Conservation (phyloP, 2,113 vertebrate genomes). For the Leiothrix lutea region DNA sequence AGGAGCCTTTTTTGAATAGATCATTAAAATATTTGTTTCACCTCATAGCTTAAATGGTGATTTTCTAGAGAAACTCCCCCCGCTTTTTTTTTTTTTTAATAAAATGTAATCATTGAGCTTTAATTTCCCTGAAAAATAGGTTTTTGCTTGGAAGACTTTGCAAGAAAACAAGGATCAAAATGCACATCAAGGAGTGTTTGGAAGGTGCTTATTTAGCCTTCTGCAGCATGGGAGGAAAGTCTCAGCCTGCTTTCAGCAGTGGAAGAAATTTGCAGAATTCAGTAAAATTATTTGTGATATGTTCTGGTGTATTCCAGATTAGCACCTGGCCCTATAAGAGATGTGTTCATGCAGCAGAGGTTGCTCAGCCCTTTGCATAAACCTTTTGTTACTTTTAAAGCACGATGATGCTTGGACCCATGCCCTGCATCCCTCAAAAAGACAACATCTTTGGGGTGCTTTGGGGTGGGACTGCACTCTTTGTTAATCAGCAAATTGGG, state of each 20-base stretch:
- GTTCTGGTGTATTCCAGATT: not conserved
- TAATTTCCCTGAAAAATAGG: slow-evolving; percentile 35
- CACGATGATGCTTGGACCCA: not conserved
- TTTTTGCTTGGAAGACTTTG: slow-evolving; percentile 18
- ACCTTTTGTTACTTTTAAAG: not conserved
- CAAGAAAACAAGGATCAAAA: not conserved
- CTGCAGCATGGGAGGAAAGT: not conserved
- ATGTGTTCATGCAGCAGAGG: not conserved
- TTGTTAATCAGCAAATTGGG: not conserved
- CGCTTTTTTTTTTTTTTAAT: not conserved
- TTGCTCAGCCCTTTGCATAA: not conserved
- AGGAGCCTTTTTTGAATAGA: not conserved
- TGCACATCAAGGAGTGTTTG: not conserved
- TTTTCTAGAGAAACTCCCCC: not conserved
- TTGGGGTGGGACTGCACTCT: not conserved
- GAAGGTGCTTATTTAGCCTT: not conserved
- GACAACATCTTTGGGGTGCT: not conserved
- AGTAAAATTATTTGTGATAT: not conserved
- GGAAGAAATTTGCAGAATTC: not conserved
- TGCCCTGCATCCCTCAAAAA: not conserved
- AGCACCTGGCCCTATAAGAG: not conserved
- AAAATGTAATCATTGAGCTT: not conserved
- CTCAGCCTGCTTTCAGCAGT: not conserved
- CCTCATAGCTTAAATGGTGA: not conserved
- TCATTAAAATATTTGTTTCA: not conserved